These are phyloP conservation scores for Drosophila busckii DNA, from an alignment of 1,140 invertebrate genomes.

Conservation along the genomic window DNA sequence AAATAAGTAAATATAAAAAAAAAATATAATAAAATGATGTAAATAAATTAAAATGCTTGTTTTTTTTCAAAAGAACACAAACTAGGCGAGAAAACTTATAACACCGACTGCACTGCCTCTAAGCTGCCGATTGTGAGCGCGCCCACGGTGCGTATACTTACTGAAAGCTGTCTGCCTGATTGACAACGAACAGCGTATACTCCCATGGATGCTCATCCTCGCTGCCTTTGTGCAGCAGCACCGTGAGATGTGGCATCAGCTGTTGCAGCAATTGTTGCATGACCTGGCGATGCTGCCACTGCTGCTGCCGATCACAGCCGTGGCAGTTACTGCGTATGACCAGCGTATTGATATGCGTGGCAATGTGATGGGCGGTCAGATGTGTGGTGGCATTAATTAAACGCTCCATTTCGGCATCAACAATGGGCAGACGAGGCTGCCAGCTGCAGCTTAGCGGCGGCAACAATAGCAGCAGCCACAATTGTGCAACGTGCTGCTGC, in stretches of 20 bases:
- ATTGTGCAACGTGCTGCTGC: constrained; percentile 10
- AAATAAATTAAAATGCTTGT: no score
- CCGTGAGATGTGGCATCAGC: constrained; percentile 10
- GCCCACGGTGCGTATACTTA: no score
- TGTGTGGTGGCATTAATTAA: constrained; percentile 31
- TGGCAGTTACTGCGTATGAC: constrained; percentile 29
- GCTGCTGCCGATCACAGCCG: neutral
- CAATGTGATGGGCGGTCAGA: constrained; percentile 30
- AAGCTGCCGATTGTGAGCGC: no score
- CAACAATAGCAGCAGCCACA: constrained; percentile 2
- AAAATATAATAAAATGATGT: no score
- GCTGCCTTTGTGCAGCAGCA: constrained; percentile 16
- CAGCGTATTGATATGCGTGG: constrained; percentile 42
- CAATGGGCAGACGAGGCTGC: neutral
- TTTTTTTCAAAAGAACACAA: no score
- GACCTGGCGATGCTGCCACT: constrained; percentile 18
- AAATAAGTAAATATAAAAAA: no score
- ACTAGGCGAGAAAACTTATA: no score
- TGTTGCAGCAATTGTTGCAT: constrained; percentile 29
- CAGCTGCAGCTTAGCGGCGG: neutral
- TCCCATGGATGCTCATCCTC: constrained; percentile 23
- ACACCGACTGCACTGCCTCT: no score
- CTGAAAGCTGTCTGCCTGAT: constrained; percentile 24
- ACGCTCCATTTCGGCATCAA: constrained; percentile 11
- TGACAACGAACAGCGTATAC: constrained; percentile 50